Conservation (phyloP, 2,113 vertebrate genomes). For the Albula glossodonta region DNA sequence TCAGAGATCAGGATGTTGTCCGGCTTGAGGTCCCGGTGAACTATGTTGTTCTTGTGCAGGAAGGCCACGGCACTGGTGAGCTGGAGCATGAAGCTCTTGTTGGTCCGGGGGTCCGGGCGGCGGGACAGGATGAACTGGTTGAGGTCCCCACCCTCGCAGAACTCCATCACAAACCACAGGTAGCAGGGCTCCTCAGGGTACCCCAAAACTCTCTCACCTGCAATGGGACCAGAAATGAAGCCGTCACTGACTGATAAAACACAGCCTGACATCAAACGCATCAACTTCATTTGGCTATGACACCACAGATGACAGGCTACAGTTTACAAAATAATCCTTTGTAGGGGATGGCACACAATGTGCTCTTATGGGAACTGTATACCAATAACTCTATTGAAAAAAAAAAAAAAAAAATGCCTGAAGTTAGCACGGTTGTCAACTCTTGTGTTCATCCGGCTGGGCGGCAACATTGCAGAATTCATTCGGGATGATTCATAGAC, state of each 20-base stretch:
- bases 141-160: conserved; percentile 93
- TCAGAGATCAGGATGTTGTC: conserved; percentile 97
- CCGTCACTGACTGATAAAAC: neutral
- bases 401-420: too few relatives aligned
- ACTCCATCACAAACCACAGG: conserved; percentile 98
- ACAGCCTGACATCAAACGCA: neutral
- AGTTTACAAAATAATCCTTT: too few relatives aligned
- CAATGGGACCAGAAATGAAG: conserved; percentile 24
- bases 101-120: conserved; percentile 85
- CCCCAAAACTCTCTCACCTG: conserved; percentile 90
- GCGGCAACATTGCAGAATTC: too few relatives aligned
- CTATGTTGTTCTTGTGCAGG: conserved; percentile 95
- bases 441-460: too few relatives aligned
- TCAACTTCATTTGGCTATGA: neutral
- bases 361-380: too few relatives aligned
- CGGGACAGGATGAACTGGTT: conserved; percentile 93
- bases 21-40: conserved; percentile 93
- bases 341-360: too few relatives aligned
- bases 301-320: neutral
- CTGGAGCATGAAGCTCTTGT: conserved; percentile 94
- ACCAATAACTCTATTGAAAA: too few relatives aligned
- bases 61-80: conserved; percentile 94
- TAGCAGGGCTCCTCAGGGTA: conserved; percentile 87
- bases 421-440: too few relatives aligned
- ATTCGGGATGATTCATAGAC: too few relatives aligned